phyloP scores from a whole-genome alignment of 1,140 invertebrate genomes.

The Oscheius sp. region DNA sequence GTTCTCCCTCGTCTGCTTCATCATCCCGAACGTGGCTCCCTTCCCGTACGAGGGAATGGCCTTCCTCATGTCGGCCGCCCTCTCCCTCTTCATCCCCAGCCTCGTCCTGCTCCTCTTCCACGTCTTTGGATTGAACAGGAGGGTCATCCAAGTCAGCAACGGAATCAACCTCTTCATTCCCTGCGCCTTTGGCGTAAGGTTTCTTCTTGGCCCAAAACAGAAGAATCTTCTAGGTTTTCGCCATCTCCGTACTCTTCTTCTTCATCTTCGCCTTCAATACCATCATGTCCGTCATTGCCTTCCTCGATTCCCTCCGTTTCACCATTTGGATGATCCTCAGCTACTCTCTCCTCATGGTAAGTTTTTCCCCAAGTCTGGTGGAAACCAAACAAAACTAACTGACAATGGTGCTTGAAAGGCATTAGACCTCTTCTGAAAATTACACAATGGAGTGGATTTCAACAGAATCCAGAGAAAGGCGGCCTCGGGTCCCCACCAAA shows the following conservation, averaged over 20 bases:
- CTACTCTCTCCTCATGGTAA: background rate
- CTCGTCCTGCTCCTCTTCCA: background rate
- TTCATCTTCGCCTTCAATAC: background rate
- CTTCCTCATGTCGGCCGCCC: background rate
- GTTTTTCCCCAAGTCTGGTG: background rate
- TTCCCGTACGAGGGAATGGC: conserved; percentile 2
- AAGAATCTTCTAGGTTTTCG: background rate
- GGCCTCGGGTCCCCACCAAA: too few species aligned
- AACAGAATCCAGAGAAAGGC: too few species aligned
- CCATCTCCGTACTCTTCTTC: background rate
- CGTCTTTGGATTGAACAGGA: background rate
- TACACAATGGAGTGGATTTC: too few species aligned
- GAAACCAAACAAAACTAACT: too few species aligned
- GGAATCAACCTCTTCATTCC: conserved; percentile 1
- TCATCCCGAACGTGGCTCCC: background rate
- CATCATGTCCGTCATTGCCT: conserved; percentile 4
- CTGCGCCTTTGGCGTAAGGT: background rate
- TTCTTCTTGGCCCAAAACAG: background rate
- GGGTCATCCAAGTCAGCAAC: background rate
- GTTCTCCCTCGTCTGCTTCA: background rate
- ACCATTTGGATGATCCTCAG: background rate
- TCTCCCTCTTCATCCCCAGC: background rate
- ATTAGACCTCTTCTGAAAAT: too few species aligned
- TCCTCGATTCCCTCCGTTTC: conserved; percentile 4
- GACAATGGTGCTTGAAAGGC: too few species aligned